phyloP scores from a whole-genome alignment of 2,797 vertebrate genomes.

The Alcedo atthis region DNA sequence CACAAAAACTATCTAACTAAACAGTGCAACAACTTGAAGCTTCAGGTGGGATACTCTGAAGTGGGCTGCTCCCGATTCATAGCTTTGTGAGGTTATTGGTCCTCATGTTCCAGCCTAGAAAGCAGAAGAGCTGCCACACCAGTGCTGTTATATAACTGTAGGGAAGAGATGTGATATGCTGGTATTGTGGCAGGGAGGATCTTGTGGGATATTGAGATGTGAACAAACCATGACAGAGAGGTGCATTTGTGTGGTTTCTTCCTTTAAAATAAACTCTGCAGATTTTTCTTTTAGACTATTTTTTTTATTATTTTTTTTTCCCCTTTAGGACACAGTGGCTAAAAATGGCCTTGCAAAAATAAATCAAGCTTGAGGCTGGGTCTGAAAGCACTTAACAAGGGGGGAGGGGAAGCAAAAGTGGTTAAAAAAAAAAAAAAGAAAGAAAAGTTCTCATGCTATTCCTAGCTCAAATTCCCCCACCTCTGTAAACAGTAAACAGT shows the following conservation, averaged over 20 bases:
- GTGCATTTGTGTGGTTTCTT: background rate
- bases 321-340: background rate
- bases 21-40: background rate
- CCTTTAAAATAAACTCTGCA: background rate
- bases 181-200: rapidly evolving
- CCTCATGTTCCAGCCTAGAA: background rate
- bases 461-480: background rate
- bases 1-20: background rate
- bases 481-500: background rate
- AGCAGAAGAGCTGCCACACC: background rate
- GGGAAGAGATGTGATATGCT: background rate
- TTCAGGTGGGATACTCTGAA: background rate
- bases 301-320: background rate
- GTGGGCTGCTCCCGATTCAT: background rate
- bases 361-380: constrained; percentile 11
- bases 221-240: background rate
- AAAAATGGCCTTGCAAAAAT: constrained; percentile 47
- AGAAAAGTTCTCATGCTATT: constrained; percentile 10
- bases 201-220: background rate
- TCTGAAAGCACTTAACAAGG: constrained; percentile 14
- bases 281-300: background rate
- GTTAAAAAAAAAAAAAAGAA: constrained; percentile 5
- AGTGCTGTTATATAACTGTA: background rate
- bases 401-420: background rate
- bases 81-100: background rate